Evolutionary conservation across 2,888 invertebrate genomes (phyloP).

Genomic region (Crepidodera aurea): DNA sequence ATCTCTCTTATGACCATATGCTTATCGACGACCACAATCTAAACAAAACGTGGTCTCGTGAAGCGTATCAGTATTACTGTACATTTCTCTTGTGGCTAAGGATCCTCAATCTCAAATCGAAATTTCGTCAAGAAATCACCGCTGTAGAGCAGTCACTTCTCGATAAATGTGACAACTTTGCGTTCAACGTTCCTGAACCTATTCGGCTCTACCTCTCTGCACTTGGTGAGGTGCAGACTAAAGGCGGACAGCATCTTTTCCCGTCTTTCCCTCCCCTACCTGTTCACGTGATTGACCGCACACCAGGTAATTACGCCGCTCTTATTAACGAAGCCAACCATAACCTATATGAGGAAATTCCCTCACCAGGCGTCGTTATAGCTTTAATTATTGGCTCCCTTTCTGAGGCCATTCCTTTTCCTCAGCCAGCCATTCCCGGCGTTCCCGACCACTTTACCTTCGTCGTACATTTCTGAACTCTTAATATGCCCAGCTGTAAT

Average conservation of each 20-base stretch:
- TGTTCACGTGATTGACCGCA: not conserved
- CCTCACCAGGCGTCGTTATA: not conserved
- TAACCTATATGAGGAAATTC: not conserved
- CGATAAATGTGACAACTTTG: not conserved
- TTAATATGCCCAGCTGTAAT: too few species aligned
- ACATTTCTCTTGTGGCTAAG: too few species aligned
- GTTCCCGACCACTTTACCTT: not conserved
- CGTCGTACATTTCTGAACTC: not conserved
- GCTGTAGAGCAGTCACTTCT: not conserved
- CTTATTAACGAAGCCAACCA: not conserved
- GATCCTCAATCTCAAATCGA: not conserved
- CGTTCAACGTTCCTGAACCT: constrained; percentile 10
- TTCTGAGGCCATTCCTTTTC: not conserved
- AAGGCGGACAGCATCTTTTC: constrained; percentile 7
- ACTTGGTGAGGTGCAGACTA: not conserved
- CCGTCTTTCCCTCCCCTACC: not conserved
- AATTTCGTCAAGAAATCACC: not conserved
- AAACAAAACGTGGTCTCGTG: too few species aligned
- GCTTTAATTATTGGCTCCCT: not conserved
- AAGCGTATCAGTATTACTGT: too few species aligned
- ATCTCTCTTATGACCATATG: too few species aligned
- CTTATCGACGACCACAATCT: too few species aligned
- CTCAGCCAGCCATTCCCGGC: not conserved
- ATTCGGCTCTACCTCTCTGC: not conserved
- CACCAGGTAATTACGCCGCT: not conserved